Conservation (phyloP, 2,888 invertebrate species). For the Leucozona laternaria region DNA sequence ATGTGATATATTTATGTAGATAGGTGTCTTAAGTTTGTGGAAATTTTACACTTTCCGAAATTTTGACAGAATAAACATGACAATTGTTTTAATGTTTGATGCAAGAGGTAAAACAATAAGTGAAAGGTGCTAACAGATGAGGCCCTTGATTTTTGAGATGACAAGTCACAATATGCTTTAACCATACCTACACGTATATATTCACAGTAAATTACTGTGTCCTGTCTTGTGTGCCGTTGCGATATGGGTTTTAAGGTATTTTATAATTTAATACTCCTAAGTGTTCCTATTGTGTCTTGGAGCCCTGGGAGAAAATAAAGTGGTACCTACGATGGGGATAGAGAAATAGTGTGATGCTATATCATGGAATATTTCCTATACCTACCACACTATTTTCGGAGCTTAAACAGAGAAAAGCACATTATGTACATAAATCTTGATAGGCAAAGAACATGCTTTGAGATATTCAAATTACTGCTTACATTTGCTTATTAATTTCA, state of each 20-base stretch:
- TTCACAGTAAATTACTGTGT: background rate
- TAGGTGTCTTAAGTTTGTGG: conserved; percentile 7
- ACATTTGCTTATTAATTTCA: no score
- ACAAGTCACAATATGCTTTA: background rate
- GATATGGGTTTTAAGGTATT: background rate
- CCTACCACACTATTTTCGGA: background rate
- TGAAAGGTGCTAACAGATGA: background rate
- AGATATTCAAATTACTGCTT: no score
- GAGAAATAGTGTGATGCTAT: background rate
- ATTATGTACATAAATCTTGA: background rate
- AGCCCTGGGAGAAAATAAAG: background rate
- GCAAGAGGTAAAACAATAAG: background rate
- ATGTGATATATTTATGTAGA: background rate
- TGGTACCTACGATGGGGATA: background rate
- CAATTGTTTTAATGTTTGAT: background rate
- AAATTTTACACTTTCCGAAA: conserved; percentile 20
- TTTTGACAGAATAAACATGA: conserved; percentile 8
- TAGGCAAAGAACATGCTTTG: background rate
- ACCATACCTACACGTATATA: background rate
- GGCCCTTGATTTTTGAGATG: conserved; percentile 1
- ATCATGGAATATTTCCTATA: background rate
- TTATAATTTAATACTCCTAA: background rate
- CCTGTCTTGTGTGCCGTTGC: background rate
- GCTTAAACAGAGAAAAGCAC: background rate
- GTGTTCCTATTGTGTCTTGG: background rate